Conservation (phyloP, 2,113 vertebrate genomes). For the Xenus cinereus region DNA sequence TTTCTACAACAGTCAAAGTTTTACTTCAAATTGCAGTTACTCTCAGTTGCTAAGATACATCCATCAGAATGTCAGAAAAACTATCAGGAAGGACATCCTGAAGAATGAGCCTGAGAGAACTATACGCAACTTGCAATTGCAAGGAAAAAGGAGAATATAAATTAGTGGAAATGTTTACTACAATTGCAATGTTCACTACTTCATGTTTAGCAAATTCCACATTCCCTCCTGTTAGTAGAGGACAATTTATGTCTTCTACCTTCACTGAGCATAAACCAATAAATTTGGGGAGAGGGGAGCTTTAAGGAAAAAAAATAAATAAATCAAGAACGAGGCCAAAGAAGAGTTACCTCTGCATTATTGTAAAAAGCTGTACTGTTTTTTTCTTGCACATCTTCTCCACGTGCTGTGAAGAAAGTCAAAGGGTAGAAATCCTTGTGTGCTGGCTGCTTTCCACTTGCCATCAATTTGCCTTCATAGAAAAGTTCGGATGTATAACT, state of each 20-base stretch:
- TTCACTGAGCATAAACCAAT: neutral
- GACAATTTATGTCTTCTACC: neutral
- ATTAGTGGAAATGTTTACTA: conserved; percentile 32
- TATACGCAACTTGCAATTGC: neutral
- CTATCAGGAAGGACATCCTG: conserved; percentile 25
- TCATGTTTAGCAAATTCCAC: neutral
- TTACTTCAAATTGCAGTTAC: conserved; percentile 50
- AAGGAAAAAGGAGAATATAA: neutral
- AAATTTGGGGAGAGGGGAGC: neutral
- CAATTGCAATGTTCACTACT: neutral
- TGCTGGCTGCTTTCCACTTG: conserved; percentile 96
- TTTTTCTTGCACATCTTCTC: conserved; percentile 98
- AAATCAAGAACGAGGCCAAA: conserved; percentile 6
- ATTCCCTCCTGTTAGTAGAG: neutral
- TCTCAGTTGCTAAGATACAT: conserved; percentile 58
- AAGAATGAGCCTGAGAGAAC: conserved; percentile 25
- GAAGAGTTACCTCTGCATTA: conserved; percentile 89
- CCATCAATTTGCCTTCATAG: conserved; percentile 98
- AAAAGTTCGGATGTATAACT: conserved; percentile 99
- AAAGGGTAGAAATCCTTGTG: conserved; percentile 99
- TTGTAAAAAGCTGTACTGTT: conserved; percentile 99
- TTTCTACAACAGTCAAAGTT: conserved; percentile 53
- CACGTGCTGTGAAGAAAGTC: conserved; percentile 97
- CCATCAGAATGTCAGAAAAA: conserved; percentile 38
- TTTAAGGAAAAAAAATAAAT: neutral